Evolutionary conservation across 2,797 vertebrate genomes (phyloP), one percentile per base, ranked within the genome.

Genomic region (Helarctos malayanus): DNA sequence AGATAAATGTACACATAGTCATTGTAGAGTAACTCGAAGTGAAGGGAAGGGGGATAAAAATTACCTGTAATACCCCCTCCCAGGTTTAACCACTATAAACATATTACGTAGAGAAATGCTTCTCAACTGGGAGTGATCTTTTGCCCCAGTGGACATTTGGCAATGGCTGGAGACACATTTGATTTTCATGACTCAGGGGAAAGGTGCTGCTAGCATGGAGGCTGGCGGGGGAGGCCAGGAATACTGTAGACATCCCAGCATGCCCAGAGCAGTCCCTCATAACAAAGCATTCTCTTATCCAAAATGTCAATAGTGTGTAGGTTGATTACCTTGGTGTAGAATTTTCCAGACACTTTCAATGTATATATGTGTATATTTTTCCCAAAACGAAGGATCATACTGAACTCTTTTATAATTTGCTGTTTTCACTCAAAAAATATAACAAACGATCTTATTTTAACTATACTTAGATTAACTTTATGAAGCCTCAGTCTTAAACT

Each of bases 371-470:
- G 69, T 38, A 47, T n/a, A 13, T 87, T 73, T 75, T 71, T 18
- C 47, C 18, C 54, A 6, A 23, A 75, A 89, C 56, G 35, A 35
- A 10, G 45, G 57, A 75, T 87, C 23, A 68, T 63, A 73, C 6
- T 92, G 59, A 95, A 93, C 13, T 78, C 8, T 89, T 85, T 65
- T 78, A 25, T 59, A 83, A 63, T 8, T 86, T 68, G 19, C 4
- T 89, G 18, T 61, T 95, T 94, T 87, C 19, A 80, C 18, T 93
- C 41, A 69, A 90, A 94, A 73, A 57, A 49, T 21, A 14, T 49
- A 84, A 57, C 13, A 35, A 91, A 75, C 7, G 7, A 45, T 73
- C 52, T 93, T 92, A 76, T 83, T 89, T 94, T 76, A 87, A n/a
- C 35, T 49, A 69, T 27, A 59, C 82, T 87, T 87, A 76, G 32